These are phyloP conservation scores for Drosophila nr. fundita DNA, from an alignment of 2,888 invertebrate genomes.

Conservation along the genomic window DNA sequence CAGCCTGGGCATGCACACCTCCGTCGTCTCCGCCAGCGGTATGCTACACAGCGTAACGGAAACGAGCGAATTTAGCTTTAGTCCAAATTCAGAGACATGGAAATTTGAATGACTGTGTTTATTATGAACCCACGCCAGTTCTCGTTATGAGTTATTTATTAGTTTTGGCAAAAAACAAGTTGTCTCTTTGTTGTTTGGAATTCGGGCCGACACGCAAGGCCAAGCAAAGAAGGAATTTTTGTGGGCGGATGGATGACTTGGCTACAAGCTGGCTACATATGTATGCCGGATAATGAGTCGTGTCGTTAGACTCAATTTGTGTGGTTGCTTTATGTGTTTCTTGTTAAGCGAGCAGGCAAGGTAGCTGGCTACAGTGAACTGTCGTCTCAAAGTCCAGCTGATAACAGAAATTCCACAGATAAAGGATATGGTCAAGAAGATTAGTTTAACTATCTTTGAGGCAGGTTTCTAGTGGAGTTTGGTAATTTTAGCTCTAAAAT, in stretches of 20 bases:
- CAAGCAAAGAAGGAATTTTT: slow-evolving; percentile 13
- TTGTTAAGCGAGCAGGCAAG: slow-evolving; percentile 1
- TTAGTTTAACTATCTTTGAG: background rate
- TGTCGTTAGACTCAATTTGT: slow-evolving; percentile 69
- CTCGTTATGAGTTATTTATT: slow-evolving; percentile 74
- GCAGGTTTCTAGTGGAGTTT: background rate
- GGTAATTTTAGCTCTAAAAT: background rate
- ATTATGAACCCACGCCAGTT: slow-evolving; percentile 15
- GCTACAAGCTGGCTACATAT: slow-evolving; percentile 54
- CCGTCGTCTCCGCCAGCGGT: slow-evolving; percentile 83
- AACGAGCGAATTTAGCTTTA: background rate
- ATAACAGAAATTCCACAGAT: background rate
- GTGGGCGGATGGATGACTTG: slow-evolving; percentile 46
- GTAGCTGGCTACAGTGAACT: slow-evolving; percentile 30
- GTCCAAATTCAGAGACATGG: slow-evolving; percentile 16
- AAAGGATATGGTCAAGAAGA: background rate
- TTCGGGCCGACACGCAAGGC: slow-evolving; percentile 62
- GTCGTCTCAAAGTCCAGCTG: too few species aligned
- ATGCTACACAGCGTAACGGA: slow-evolving; percentile 60
- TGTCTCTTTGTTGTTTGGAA: slow-evolving; percentile 49
- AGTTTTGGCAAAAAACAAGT: slow-evolving; percentile 50
- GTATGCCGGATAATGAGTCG: slow-evolving; percentile 65
- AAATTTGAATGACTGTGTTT: slow-evolving; percentile 26
- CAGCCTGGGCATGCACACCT: slow-evolving; percentile 88
- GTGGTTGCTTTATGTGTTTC: slow-evolving; percentile 64